Base-by-base conservation (phyloP, 2,797 vertebrate species). In the Melopsittacus undulatus region DNA sequence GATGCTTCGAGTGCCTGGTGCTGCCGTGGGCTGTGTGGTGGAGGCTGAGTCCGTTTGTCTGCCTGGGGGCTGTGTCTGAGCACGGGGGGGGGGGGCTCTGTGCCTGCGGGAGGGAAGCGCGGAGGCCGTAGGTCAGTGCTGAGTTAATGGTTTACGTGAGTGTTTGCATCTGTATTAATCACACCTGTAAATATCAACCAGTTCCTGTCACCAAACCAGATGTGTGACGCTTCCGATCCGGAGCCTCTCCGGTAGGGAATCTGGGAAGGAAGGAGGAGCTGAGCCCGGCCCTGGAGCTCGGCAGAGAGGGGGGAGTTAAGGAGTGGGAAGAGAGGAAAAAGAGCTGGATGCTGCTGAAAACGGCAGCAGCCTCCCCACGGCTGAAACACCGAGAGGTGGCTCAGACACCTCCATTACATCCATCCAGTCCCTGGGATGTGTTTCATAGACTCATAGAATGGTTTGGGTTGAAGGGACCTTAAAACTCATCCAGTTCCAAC, bases 91-190 rank as follows among this genome's bases (percentile, higher is more conserved):
- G n/a, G n/a, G 22, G 76, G 51, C 1, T 9, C 42, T 45, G 42
- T 48, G 68, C 21, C 29, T 32, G 76, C 9, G 13, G 70, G 51
- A 80, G 48, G 59, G 83, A 57, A 30, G 79, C 13, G 32, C 92
- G 81, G 19, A 88, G 94, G 82, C 46, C 77, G 6, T 1, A 85
- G 92, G 89, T 79, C 84, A 62, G 83, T 0, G 21, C 48, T 1
- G 74, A 91, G 95, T 97, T 97, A 96, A 96, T 96, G 92, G 81
- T 94, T 95, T 40, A 89, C 86, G 10, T 18, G 29, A 8, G 56
- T 62, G 57, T 89, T 95, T 92, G 9, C 82, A 72, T 46, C 3
- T 3, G 36, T 24, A 8, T 88, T 89, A 88, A 92, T 77, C 70
- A 29, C 27, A 22, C 70, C 78, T 46, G 66, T 11, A 17, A 69